Conservation (phyloP, 2,113 vertebrate genomes). For the Microtus pennsylvanicus region DNA sequence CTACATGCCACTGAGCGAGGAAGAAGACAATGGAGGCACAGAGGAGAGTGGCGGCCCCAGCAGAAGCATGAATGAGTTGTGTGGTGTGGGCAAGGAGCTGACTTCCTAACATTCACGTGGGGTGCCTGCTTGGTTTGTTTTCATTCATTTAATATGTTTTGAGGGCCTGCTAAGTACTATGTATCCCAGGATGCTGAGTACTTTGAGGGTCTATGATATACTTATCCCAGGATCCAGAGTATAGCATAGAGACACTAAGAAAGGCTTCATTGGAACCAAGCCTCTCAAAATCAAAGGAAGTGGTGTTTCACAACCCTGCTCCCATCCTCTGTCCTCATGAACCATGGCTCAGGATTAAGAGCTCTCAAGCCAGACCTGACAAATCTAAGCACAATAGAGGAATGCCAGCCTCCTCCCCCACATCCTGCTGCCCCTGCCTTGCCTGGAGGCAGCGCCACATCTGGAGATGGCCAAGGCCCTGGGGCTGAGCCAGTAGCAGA, state of each 20-base stretch:
- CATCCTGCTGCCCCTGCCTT: neutral
- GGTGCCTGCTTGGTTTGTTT: neutral
- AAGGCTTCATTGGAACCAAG: neutral
- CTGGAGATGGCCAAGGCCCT: neutral
- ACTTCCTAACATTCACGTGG: neutral
- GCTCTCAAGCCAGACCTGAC: neutral
- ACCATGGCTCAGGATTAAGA: neutral
- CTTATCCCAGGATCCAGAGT: neutral
- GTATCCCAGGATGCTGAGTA: neutral
- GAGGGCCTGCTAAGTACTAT: neutral
- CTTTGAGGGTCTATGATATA: neutral
- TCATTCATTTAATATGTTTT: neutral
- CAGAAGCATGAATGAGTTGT: neutral
- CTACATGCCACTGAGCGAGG: neutral
- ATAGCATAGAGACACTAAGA: neutral
- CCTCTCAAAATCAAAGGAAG: neutral
- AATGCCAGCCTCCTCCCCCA: neutral
- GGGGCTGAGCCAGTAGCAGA: neutral
- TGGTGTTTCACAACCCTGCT: neutral
- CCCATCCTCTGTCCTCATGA: neutral
- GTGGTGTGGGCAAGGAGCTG: neutral
- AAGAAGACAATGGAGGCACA: conserved; percentile 43
- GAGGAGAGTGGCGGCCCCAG: neutral
- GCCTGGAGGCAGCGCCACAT: neutral
- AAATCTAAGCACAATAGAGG: neutral